Evolutionary conservation across 1,140 invertebrate species (phyloP).

Genomic region (Micrasema minimum): DNA sequence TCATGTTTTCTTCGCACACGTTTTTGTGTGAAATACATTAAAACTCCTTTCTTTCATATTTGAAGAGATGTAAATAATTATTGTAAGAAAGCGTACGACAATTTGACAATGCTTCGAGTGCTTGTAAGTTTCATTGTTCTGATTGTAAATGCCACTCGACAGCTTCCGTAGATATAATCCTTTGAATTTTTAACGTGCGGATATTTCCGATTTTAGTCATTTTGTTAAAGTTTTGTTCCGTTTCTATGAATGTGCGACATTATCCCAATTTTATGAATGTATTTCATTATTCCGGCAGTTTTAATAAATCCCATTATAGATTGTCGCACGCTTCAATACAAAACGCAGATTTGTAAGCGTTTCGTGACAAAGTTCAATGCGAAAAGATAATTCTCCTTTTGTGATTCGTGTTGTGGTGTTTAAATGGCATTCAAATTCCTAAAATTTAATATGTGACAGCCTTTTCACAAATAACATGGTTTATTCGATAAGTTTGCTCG

Average conservation of each 20-base stretch:
- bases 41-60: too few species aligned
- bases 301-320: slow-evolving; percentile 51
- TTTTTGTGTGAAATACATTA: too few species aligned
- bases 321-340: slow-evolving; percentile 35
- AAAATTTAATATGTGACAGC: background rate
- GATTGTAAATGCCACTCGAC: slow-evolving; percentile 22
- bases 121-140: background rate
- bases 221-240: background rate
- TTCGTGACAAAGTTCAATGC: slow-evolving; percentile 38
- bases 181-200: slow-evolving; percentile 2
- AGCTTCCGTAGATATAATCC: slow-evolving; percentile 25
- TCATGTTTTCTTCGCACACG: too few species aligned
- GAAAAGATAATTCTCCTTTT: slow-evolving; percentile 47
- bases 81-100: background rate
- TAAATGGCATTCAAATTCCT: slow-evolving; percentile 10
- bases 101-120: slow-evolving; percentile 9
- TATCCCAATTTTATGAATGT: slow-evolving; percentile 19
- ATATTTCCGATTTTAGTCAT: background rate
- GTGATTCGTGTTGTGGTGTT: slow-evolving; percentile 28
- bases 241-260: slow-evolving; percentile 10
- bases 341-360: slow-evolving; percentile 27
- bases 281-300: slow-evolving; percentile 37
- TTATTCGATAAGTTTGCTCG: too few species aligned
- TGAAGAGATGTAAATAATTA: background rate
- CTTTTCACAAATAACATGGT: too few species aligned